Evolutionary conservation across 2,113 vertebrate species (phyloP), one percentile per base, ranked within the genome.

Genomic region (Origma solitaria): DNA sequence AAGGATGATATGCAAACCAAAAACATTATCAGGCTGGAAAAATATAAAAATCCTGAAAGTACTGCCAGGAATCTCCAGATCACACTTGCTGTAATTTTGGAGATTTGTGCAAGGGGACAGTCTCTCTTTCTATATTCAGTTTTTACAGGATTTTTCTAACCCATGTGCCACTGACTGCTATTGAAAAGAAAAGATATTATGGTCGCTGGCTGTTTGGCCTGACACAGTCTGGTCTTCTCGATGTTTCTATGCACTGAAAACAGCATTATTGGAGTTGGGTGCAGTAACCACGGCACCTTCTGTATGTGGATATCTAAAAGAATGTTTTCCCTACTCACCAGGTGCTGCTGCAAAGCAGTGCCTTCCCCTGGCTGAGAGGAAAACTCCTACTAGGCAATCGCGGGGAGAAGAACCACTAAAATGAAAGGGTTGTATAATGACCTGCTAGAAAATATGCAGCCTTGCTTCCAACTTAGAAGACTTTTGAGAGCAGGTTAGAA

Each of bases 231-330:
- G 31, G 17, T 69, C 6, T 66, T 40, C 5, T 10, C 20, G 17
- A 22, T 73, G 19, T 44, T 83, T 47, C 15, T n/a, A 0, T 77
- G 21, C 7, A 37, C 27, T 70, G 19, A 51, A 57, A 76, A 50
- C 47, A 65, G 23, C 42, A 15, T 33, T 50, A 25, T 2, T 42
- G 12, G 8, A 2, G 9, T 72, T 9, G 9, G 7, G 1, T 82
- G 27, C 9, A 47, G 3, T 54, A 60, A 17, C 4, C 54, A 23
- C 6, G 57, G 2, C 8, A 28, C 38, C 11, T 68, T 31, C 35
- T 64, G 0, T 50, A 13, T 14, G 37, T 33, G 37, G 11, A 7
- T 15, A 21, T 35, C 2, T 0, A 54, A 42, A 40, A 62, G 7
- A 40, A 66, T 18, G 3, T 40, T 64, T 65, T 61, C 35, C 3